A percentile compares a stretch with the other conserved stretches of the same genome.
Evolutionary conservation across 1,140 invertebrate species (phyloP).

Genomic region (Monomorium pharaonis): DNA sequence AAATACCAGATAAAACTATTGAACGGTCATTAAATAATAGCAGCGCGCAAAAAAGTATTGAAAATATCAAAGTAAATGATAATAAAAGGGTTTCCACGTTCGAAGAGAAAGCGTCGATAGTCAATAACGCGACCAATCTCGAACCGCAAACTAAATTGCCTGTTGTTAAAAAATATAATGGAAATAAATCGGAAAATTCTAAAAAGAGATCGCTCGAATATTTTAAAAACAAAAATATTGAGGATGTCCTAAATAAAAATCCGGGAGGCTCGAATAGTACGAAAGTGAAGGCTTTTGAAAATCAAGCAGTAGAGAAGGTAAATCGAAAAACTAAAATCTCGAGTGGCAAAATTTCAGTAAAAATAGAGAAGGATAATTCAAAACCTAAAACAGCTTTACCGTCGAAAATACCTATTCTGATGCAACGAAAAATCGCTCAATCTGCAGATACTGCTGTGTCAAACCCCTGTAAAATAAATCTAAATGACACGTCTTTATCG

Average conservation of each 20-base stretch:
- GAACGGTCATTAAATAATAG: neutral
- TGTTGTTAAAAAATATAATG: neutral
- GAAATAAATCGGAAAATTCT: conserved; percentile 3
- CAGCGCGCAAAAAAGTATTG: neutral
- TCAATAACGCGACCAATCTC: neutral
- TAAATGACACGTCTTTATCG: neutral
- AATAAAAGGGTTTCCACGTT: neutral
- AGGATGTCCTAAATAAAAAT: neutral
- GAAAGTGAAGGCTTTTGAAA: neutral
- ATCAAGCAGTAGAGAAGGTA: neutral
- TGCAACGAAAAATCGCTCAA: neutral
- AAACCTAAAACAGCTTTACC: neutral
- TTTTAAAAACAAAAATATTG: neutral
- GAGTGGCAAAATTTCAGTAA: neutral
- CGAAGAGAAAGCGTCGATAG: neutral
- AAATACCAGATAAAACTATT: neutral
- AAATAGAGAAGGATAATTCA: neutral
- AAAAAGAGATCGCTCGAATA: neutral
- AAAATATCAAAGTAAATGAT: neutral
- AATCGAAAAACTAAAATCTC: conserved; percentile 3
- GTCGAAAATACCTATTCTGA: conserved; percentile 54
- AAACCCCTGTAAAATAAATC: neutral
- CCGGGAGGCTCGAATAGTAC: neutral
- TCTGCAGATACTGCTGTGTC: neutral
- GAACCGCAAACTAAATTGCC: neutral